Conservation (phyloP, 2,888 invertebrate species). For the Panzeria rudis region DNA sequence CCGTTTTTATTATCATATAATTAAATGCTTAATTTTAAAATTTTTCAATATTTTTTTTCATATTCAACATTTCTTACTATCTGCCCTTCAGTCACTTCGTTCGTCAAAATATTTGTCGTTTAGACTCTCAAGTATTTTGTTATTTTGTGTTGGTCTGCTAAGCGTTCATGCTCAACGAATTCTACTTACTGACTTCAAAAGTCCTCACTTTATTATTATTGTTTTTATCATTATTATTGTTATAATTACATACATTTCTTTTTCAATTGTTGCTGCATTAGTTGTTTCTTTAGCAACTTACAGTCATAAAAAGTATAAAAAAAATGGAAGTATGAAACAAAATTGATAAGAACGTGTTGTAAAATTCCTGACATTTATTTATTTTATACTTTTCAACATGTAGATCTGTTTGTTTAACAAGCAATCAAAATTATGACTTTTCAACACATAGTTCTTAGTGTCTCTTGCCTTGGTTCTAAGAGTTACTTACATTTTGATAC, state of each 20-base stretch:
- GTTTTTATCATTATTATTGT: slow-evolving; percentile 26
- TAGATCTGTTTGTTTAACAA: slow-evolving; percentile 64
- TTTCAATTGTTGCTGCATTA: slow-evolving; percentile 55
- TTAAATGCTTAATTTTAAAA: background rate
- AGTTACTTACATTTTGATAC: too few relatives aligned
- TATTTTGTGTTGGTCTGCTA: slow-evolving; percentile 25
- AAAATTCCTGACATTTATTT: slow-evolving; percentile 66
- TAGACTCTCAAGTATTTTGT: slow-evolving; percentile 55
- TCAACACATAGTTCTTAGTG: background rate
- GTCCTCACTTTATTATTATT: slow-evolving; percentile 53
- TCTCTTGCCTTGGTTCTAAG: too few relatives aligned
- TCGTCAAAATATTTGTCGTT: background rate
- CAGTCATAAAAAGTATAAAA: background rate
- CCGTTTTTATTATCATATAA: too few relatives aligned
- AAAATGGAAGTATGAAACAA: slow-evolving; percentile 33
- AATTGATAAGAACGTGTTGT: slow-evolving; percentile 64
- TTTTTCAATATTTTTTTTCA: background rate
- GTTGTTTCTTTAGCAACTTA: slow-evolving; percentile 16
- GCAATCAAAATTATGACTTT: slow-evolving; percentile 57
- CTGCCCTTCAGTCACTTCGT: too few relatives aligned
- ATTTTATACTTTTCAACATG: slow-evolving; percentile 56
- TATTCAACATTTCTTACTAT: background rate
- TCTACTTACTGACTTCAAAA: slow-evolving; percentile 37
- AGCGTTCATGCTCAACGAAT: too few relatives aligned
- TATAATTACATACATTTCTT: slow-evolving; percentile 31